Conservation (phyloP, 2,888 invertebrate genomes). For the Lumbricus terrestris region DNA sequence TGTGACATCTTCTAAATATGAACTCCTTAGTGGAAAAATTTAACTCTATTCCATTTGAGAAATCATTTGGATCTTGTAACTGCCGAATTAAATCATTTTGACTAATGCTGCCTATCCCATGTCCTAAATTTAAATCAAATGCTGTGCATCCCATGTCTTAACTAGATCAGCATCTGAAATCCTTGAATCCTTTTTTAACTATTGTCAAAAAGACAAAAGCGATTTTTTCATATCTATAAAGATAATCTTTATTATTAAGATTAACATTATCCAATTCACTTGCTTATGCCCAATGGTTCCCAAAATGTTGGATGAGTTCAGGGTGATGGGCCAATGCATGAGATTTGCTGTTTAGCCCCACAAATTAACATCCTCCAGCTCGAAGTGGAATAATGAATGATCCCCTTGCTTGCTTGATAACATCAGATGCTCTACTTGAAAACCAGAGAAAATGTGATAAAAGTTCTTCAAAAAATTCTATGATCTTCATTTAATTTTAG, state of each 20-base stretch:
- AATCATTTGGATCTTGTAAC: not conserved
- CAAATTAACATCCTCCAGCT: not conserved
- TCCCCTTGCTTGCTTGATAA: not conserved
- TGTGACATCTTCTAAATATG: not conserved
- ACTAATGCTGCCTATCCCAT: too few relatives aligned
- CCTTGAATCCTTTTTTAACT: too few relatives aligned
- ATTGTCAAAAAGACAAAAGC: not conserved
- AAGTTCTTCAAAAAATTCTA: not conserved
- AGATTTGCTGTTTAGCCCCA: not conserved
- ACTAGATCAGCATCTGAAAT: not conserved
- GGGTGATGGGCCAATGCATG: not conserved
- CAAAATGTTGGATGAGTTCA: not conserved
- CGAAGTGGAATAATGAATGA: not conserved
- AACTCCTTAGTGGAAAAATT: not conserved
- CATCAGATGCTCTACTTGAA: not conserved
- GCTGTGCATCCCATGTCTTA: not conserved
- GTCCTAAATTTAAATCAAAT: too few relatives aligned
- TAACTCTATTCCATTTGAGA: not conserved
- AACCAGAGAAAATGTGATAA: not conserved
- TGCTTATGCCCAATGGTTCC: not conserved
- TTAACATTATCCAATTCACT: not conserved
- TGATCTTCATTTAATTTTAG: not conserved
- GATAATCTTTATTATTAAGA: not conserved
- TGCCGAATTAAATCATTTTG: not conserved
- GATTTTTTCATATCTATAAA: not conserved